Evolutionary conservation across 2,797 vertebrate species (phyloP), one percentile per base, ranked within the genome.

Genomic region (Enteromius thamalakanensis): DNA sequence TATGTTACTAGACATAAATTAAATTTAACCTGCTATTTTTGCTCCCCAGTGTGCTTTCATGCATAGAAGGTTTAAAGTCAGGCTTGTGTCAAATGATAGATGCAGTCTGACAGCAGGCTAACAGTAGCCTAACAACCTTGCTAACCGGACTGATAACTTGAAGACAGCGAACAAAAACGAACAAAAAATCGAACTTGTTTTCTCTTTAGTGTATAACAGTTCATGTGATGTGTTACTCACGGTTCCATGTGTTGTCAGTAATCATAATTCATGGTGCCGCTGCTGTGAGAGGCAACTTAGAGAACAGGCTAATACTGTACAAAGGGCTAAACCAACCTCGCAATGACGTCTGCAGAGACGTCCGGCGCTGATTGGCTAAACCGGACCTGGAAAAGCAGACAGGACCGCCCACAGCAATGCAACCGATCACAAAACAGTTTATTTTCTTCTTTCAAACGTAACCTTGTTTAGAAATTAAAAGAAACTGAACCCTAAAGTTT

Each of bases 241-340:
- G 40, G 58, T 71, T 88, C 85, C 87, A 83, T 84, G 49, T 45
- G 75, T 49, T 32, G 81, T 76, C 58, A 75, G 34, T 34, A 29
- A 47, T 78, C 21, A 42, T 45, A 81, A 17, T 8, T 49, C 81
- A 70, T 58, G 11, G 10, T 34, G 21, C 40, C 14, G 74, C 2
- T 55, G 32, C 17, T 67, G 32, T n/a, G 11, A 76, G 26, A 45
- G 4, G 34, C 67, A 82, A 55, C 60, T 47, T 47, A 42, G 6
- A 76, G 47, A 32, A 65, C 21, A 76, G 19, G 74, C 74, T 58
- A 77, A 70, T 12, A 60, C 64, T 69, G 40, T 23, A 67, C 71
- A 69, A 60, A 83, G 12, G 19, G 74, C 74, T 76, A 47, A 60
- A 68, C 23, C 23, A 60, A 69, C 49, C 64, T 83, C 26, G 26